phyloP scores from a whole-genome alignment of 2,113 vertebrate genomes.

The Cyprinodon tularosa region DNA sequence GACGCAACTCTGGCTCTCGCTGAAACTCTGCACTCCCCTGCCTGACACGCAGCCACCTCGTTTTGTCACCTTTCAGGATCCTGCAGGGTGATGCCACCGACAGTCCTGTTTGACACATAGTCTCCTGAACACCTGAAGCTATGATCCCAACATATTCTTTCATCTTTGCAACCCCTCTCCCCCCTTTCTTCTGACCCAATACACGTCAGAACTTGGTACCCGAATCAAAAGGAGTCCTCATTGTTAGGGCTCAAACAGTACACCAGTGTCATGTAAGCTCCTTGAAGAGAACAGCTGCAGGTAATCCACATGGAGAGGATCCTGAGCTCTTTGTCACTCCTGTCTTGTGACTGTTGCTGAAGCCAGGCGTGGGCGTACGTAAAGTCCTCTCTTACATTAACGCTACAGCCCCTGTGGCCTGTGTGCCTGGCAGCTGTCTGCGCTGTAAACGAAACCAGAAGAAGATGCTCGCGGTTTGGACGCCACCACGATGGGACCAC shows the following conservation, averaged over 20 bases:
- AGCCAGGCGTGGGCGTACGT: constrained; percentile 66
- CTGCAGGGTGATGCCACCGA: constrained; percentile 52
- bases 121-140: constrained; percentile 71
- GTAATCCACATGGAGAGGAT: constrained; percentile 64
- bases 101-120: constrained; percentile 40
- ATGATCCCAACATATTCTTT: constrained; percentile 43
- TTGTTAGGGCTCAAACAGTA: constrained; percentile 70
- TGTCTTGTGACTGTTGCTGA: constrained; percentile 56
- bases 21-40: constrained; percentile 67
- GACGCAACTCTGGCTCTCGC: constrained; percentile 36
- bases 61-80: constrained; percentile 47
- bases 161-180: constrained; percentile 43
- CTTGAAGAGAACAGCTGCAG: constrained; percentile 73
- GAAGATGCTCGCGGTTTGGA: constrained; percentile 82
- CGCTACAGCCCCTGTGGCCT: constrained; percentile 74
- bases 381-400: constrained; percentile 70
- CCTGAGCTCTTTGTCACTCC: constrained; percentile 68
- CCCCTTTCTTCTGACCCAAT: neutral
- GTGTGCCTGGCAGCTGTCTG: constrained; percentile 73
- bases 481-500: constrained; percentile 65
- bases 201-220: constrained; percentile 58
- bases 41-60: constrained; percentile 41
- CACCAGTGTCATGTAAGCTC: constrained; percentile 71
- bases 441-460: constrained; percentile 82
- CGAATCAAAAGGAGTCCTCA: constrained; percentile 72